Conservation (phyloP, 2,888 invertebrate species). For the Nephrotoma appendiculata region DNA sequence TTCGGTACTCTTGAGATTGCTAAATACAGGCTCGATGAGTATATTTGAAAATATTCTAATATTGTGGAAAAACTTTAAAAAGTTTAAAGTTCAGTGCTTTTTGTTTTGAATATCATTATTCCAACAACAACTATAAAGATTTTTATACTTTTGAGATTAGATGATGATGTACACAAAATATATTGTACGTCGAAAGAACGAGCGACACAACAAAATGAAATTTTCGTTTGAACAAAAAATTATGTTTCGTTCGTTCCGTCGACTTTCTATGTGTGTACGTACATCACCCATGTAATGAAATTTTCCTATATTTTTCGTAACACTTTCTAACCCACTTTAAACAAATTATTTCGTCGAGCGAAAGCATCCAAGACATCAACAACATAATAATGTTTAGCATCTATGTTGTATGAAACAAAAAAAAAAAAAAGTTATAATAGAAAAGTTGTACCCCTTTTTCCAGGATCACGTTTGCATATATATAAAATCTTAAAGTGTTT, state of each 20-base stretch:
- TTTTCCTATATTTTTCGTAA: background rate
- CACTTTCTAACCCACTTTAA: background rate
- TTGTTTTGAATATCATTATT: background rate
- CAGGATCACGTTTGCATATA: background rate
- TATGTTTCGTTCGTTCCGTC: background rate
- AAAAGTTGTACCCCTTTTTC: background rate
- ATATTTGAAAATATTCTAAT: background rate
- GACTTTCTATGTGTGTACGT: background rate
- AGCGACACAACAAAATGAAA: background rate
- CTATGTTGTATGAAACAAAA: background rate
- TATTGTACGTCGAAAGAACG: background rate
- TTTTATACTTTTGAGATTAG: background rate
- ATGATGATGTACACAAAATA: background rate
- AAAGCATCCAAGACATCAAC: background rate
- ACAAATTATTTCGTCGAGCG: background rate
- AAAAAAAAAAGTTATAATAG: background rate
- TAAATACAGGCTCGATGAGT: background rate
- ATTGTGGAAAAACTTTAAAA: background rate
- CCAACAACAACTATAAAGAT: background rate
- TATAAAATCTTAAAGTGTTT: background rate
- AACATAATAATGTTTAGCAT: background rate
- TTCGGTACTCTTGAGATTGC: background rate
- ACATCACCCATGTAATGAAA: background rate
- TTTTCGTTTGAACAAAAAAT: background rate
- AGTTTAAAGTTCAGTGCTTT: background rate